These are phyloP conservation scores for Cryptoprocta ferox DNA, from an alignment of 2,797 vertebrate genomes.

Conservation along the genomic window DNA sequence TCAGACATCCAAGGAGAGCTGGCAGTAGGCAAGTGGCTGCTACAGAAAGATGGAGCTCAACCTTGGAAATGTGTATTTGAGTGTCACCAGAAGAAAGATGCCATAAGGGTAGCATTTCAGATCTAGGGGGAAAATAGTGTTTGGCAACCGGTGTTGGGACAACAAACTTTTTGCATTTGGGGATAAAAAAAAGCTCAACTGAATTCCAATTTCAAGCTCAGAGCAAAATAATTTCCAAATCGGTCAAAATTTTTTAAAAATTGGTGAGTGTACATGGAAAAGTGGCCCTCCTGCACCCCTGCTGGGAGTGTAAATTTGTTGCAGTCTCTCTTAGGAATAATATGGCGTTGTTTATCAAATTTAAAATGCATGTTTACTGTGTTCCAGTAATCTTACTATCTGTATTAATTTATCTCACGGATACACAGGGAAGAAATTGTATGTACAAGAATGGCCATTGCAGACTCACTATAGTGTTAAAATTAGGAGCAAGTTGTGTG, in stretches of 20 bases:
- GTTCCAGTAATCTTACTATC: not conserved
- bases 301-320: not conserved
- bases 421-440: not conserved
- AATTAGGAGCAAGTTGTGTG: not conserved
- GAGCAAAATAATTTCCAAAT: constrained; percentile 5
- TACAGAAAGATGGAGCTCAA: not conserved
- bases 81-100: not conserved
- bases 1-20: not conserved
- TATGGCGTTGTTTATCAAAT: not conserved
- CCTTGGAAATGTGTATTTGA: not conserved
- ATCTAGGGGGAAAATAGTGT: not conserved
- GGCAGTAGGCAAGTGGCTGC: not conserved
- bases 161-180: not conserved
- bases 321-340: not conserved
- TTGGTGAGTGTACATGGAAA: not conserved
- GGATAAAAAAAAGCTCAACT: not conserved
- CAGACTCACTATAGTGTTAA: not conserved
- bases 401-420: constrained; percentile 39
- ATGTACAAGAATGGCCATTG: not conserved
- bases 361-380: not conserved
- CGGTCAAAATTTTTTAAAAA: not conserved
- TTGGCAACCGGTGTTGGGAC: not conserved
- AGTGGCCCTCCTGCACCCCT: not conserved
- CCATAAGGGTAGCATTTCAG: not conserved
- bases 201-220: constrained; percentile 10